Evolutionary conservation across 1,140 invertebrate genomes (phyloP).

Genomic region (Metopolophium dirhodum): DNA sequence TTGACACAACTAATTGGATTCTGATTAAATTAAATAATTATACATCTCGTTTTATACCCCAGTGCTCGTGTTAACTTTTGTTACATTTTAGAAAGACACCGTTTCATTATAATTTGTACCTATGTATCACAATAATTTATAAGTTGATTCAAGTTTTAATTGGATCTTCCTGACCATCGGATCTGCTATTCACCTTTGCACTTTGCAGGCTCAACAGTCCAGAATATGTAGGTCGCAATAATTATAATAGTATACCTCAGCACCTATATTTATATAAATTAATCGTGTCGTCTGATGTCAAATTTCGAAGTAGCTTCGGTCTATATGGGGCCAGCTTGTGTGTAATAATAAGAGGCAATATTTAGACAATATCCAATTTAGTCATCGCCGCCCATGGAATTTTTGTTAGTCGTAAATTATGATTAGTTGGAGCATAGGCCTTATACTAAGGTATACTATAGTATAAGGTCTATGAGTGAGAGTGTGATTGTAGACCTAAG

Average conservation of each 20-base stretch:
- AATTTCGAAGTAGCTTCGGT: neutral
- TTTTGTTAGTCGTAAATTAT: no score
- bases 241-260: neutral
- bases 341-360: no score
- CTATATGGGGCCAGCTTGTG: no score
- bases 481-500: no score
- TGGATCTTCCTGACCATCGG: neutral
- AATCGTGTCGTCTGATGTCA: neutral
- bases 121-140: neutral
- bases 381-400: no score
- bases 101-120: neutral
- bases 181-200: neutral
- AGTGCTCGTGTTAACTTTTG: neutral
- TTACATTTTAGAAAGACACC: neutral
- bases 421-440: no score
- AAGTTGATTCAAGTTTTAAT: conserved; percentile 3
- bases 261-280: neutral
- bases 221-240: neutral
- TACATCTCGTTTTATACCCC: neutral
- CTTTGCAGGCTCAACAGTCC: neutral
- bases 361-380: no score
- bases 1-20: neutral
- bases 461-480: no score
- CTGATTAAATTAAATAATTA: neutral
- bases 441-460: no score